These are phyloP conservation scores for Masticophis lateralis DNA, from an alignment of 2,797 vertebrate genomes.

Conservation along the genomic window DNA sequence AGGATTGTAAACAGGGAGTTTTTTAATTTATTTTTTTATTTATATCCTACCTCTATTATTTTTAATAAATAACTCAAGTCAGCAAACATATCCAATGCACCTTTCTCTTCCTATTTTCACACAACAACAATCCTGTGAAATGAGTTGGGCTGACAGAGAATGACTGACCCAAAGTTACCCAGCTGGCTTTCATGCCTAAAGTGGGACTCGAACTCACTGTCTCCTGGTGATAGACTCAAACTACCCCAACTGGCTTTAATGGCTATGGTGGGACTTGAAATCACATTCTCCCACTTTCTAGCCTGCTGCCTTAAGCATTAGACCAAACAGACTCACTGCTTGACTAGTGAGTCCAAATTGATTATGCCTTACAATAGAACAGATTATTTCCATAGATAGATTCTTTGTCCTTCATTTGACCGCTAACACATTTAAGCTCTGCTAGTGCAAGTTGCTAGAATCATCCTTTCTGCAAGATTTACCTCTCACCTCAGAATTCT, in stretches of 20 bases:
- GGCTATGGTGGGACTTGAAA: background rate
- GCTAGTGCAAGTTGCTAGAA: background rate
- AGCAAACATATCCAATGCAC: background rate
- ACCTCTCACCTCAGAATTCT: background rate
- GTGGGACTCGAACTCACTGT: background rate
- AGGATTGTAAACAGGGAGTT: too few relatives aligned
- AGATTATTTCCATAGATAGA: background rate
- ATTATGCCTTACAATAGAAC: background rate
- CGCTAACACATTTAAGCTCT: background rate
- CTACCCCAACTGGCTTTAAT: background rate
- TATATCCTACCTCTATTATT: background rate
- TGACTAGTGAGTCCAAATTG: background rate
- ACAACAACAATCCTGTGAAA: background rate
- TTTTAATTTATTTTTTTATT: too few relatives aligned
- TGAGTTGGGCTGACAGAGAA: too few relatives aligned
- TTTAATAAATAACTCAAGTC: too few relatives aligned
- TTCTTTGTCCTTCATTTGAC: background rate
- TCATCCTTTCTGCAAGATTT: background rate
- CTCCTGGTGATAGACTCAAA: background rate
- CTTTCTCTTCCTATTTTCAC: background rate
- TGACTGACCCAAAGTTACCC: background rate
- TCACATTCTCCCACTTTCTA: background rate
- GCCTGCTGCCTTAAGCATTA: background rate
- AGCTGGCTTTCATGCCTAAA: background rate
- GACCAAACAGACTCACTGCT: background rate